These are phyloP conservation scores for Poecilia velifera DNA, from an alignment of 2,797 vertebrate genomes.

Conservation along the genomic window DNA sequence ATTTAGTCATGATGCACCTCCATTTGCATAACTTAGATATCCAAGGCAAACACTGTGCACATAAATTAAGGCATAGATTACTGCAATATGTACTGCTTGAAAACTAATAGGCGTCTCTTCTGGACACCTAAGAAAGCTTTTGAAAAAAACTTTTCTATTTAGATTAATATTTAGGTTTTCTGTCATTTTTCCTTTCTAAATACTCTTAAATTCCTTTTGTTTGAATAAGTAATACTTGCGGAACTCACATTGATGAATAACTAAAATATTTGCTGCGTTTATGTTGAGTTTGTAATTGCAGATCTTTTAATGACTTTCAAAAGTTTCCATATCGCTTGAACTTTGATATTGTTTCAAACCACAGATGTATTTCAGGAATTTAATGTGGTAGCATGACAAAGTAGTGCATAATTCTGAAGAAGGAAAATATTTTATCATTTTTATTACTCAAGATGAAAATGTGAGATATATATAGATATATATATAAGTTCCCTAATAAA, in stretches of 20 bases:
- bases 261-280: not conserved
- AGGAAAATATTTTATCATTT: not conserved
- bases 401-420: not conserved
- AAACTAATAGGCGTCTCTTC: constrained; percentile 30
- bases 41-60: constrained; percentile 36
- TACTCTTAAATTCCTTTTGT: not conserved
- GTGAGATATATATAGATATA: not conserved
- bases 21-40: constrained; percentile 74
- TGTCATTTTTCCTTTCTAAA: not conserved
- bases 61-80: constrained; percentile 52
- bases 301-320: not conserved
- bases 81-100: constrained; percentile 30
- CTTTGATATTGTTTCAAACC: not conserved
- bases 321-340: not conserved
- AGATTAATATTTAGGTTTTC: not conserved
- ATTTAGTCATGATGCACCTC: constrained; percentile 58
- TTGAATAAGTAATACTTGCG: not conserved
- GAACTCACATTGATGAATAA: not conserved
- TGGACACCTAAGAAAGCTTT: not conserved
- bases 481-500: not conserved
- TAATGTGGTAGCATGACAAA: not conserved
- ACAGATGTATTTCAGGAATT: not conserved
- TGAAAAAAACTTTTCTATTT: not conserved
- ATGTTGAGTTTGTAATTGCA: not conserved
- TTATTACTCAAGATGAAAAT: not conserved